A percentile compares a stretch with the other conserved stretches of the same genome.
Conservation (phyloP, 2,113 vertebrate species). For the Trematomus loennbergii region DNA sequence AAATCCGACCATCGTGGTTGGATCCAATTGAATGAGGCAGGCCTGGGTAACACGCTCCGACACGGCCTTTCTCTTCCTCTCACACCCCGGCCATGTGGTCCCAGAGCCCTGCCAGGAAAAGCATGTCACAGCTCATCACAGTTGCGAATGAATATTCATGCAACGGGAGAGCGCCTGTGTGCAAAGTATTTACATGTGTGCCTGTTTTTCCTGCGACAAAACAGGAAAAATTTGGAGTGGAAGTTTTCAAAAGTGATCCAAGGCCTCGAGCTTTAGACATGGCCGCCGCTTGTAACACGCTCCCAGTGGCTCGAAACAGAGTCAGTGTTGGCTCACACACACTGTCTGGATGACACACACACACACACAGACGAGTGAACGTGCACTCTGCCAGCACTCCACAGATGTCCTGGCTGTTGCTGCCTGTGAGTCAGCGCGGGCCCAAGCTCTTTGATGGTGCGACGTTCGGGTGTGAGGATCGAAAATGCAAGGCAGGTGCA, state of each 20-base stretch:
- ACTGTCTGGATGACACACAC: constrained; percentile 36
- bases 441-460: constrained; percentile 68
- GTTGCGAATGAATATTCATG: constrained; percentile 87
- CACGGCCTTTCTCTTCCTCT: constrained; percentile 76
- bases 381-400: constrained; percentile 68
- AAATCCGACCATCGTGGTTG: constrained; percentile 67
- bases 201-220: constrained; percentile 29
- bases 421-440: constrained; percentile 66
- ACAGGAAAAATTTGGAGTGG: constrained; percentile 10
- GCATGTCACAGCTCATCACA: constrained; percentile 84
- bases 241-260: constrained; percentile 52
- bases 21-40: constrained; percentile 75
- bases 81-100: constrained; percentile 83
- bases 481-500: constrained; percentile 71
- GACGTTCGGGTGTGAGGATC: constrained; percentile 57
- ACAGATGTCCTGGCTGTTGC: constrained; percentile 82
- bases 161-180: constrained; percentile 58
- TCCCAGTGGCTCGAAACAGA: constrained; percentile 68
- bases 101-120: constrained; percentile 75
- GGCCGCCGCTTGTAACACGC: constrained; percentile 58
- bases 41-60: constrained; percentile 75
- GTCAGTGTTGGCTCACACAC: constrained; percentile 62
- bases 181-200: constrained; percentile 68
- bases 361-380: background rate
- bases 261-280: constrained; percentile 38